These are phyloP conservation scores for Troilus luridus DNA, from an alignment of 2,888 invertebrate genomes.

Conservation along the genomic window DNA sequence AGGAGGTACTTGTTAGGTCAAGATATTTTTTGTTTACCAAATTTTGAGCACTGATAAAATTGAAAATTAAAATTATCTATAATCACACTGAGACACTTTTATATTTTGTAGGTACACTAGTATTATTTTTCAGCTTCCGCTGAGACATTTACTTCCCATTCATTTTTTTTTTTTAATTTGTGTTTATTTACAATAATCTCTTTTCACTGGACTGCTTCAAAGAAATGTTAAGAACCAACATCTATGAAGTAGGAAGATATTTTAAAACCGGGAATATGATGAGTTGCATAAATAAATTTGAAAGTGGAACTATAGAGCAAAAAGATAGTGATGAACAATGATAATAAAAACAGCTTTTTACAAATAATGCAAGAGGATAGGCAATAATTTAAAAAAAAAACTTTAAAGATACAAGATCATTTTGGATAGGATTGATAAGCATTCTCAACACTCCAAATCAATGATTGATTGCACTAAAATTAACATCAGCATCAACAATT, in stretches of 20 bases:
- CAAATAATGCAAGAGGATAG: neutral
- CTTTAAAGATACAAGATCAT: neutral
- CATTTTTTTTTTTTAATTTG: neutral
- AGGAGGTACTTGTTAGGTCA: neutral
- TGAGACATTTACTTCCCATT: too few species aligned
- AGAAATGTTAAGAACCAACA: neutral
- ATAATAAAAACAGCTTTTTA: neutral
- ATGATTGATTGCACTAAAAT: neutral
- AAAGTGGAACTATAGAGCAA: neutral
- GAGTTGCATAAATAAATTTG: neutral
- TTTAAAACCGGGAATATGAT: too few species aligned
- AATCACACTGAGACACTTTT: too few species aligned
- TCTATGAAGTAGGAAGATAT: neutral
- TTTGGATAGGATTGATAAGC: neutral
- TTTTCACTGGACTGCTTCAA: neutral
- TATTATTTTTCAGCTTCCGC: too few species aligned
- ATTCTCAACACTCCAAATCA: neutral
- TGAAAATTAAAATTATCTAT: neutral
- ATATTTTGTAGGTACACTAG: too few species aligned
- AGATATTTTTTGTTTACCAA: neutral
- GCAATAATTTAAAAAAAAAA: neutral
- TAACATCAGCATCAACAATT: neutral
- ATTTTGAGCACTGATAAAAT: neutral
- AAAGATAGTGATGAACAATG: neutral
- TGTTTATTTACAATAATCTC: neutral